Evolutionary conservation across 2,113 vertebrate species (phyloP), one percentile per base, ranked within the genome.

Genomic region (Zosterops hypoxanthus): DNA sequence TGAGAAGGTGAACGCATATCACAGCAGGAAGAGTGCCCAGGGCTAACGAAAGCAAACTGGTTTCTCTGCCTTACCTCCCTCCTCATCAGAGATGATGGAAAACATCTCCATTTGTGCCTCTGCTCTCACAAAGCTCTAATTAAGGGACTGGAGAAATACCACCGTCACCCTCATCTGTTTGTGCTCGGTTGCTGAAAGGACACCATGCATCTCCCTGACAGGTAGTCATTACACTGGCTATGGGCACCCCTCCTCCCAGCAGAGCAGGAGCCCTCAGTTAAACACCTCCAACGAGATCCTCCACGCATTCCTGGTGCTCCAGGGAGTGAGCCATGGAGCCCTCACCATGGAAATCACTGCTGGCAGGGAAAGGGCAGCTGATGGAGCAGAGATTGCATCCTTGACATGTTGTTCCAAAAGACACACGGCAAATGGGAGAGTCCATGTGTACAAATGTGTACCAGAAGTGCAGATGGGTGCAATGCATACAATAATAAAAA

Each of bases 131-230:
- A 53, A 92, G 95, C 86, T 95, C 98, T 98, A 98, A 98, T 98
- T 98, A 98, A 98, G 95, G 93, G 94, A 89, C 97, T 97, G 97
- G 92, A 96, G 97, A 98, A 98, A 98, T 97, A 97, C 94, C 97
- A 96, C 88, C 8, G 5, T 96, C 96, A 91, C 92, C 94, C 95
- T 95, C 86, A 97, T 98, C 97, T 96, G 90, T 98, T 97, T 97
- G 94, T 96, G 97, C 94, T 96, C 96, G 52, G 65, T 16, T 64
- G 77, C 95, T 95, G 92, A 98, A 98, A 98, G 98, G 97, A 98
- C 97, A 97, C 95, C 96, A 97, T 97, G 97, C 90, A 97, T 98
- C 97, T 98, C 96, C 77, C 95, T 98, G 98, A 98, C 98, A 98
- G 98, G 88, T 98, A 98, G 98, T 98, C 98, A 97, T 98, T 98